These are phyloP conservation scores for Brachyrhaphis roseni DNA, from an alignment of 2,797 vertebrate genomes.

Conservation along the genomic window DNA sequence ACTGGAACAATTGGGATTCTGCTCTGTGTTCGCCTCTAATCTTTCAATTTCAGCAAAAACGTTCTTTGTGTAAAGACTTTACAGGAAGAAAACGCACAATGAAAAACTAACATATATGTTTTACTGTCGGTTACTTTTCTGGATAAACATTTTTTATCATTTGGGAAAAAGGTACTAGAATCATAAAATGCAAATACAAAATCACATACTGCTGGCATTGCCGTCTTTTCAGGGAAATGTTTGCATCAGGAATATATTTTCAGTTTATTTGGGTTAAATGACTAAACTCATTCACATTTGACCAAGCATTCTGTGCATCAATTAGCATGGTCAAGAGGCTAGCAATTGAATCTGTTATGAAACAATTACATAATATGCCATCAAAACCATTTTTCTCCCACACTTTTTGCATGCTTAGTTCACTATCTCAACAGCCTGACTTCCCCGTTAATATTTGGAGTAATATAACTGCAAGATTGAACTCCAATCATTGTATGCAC, in stretches of 20 bases:
- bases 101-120: not conserved
- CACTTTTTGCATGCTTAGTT: slow-evolving; percentile 8
- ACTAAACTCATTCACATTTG: slow-evolving; percentile 36
- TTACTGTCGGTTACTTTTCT: not conserved
- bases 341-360: slow-evolving; percentile 47
- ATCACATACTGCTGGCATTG: not conserved
- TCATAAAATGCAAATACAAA: not conserved
- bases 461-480: not conserved
- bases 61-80: not conserved
- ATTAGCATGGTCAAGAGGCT: slow-evolving; percentile 50
- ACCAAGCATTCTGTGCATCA: slow-evolving; percentile 36
- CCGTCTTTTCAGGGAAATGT: not conserved
- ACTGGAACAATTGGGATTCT: not conserved
- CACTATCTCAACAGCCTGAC: slow-evolving; percentile 13
- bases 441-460: slow-evolving; percentile 21
- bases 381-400: slow-evolving; percentile 40
- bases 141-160: not conserved
- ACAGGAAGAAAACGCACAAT: not conserved
- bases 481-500: not conserved
- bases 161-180: not conserved
- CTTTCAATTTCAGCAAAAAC: not conserved
- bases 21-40: not conserved
- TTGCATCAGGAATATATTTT: slow-evolving; percentile 8
- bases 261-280: slow-evolving; percentile 21
- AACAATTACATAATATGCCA: slow-evolving; percentile 61